phyloP scores from a whole-genome alignment of 37 sponge, comb jelly and placozoan species.

The Bolinopsis microptera region DNA sequence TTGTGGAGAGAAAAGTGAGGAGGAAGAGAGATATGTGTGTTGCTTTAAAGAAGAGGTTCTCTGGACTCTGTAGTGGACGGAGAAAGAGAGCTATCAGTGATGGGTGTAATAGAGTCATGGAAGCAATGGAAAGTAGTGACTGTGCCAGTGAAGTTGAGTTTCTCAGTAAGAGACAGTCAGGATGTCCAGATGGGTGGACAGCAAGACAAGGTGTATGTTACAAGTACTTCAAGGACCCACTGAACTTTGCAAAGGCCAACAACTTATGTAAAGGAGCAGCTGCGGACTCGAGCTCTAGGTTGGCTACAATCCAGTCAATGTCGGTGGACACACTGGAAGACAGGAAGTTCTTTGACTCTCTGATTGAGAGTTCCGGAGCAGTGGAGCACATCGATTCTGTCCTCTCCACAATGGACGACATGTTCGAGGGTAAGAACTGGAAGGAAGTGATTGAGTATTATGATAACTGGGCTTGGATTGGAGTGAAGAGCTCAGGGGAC shows the following conservation, averaged over 20 bases:
- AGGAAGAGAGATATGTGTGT: slow-evolving; percentile 1
- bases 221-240: slow-evolving; percentile 14
- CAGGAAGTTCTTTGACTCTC: slow-evolving; percentile 36
- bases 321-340: background rate
- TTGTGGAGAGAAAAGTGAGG: background rate
- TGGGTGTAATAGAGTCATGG: background rate
- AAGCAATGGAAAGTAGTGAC: background rate
- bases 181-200: background rate
- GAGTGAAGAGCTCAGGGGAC: background rate
- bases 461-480: slow-evolving; percentile 62
- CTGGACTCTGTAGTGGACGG: background rate
- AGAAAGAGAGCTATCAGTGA: background rate
- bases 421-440: slow-evolving; percentile 40
- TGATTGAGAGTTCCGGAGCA: slow-evolving; percentile 23
- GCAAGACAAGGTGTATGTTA: background rate
- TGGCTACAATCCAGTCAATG: background rate
- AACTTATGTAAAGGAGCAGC: background rate
- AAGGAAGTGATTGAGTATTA: slow-evolving; percentile 4
- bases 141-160: background rate
- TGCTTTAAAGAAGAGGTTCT: background rate
- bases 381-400: background rate
- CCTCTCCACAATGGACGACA: background rate
- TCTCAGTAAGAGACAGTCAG: background rate
- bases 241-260: background rate
- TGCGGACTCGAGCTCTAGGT: background rate